These are phyloP conservation scores for Laupala kohalensis DNA, from an alignment of 1,140 invertebrate species.

Conservation along the genomic window DNA sequence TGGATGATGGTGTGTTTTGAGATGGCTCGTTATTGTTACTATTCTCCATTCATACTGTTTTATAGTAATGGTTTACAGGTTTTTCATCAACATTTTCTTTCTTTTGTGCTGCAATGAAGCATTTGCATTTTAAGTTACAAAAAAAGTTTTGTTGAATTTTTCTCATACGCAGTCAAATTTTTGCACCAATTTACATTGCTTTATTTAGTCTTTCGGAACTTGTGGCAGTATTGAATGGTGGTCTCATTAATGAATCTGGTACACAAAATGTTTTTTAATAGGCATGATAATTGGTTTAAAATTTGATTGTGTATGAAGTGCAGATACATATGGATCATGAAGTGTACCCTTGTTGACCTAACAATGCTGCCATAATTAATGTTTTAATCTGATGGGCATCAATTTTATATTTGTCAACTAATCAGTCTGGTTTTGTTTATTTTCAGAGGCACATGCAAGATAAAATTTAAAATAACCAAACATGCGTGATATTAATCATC, in stretches of 20 bases:
- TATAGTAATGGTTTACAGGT: too few species aligned
- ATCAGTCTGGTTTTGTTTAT: conserved; percentile 15
- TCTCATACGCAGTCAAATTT: neutral
- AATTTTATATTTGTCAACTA: conserved; percentile 15
- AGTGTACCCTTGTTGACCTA: neutral
- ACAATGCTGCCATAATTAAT: neutral
- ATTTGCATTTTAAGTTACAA: neutral
- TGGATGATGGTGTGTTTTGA: too few species aligned
- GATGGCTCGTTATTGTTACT: too few species aligned
- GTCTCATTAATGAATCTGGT: too few species aligned
- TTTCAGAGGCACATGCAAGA: conserved; percentile 16
- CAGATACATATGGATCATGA: too few species aligned
- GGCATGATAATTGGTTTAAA: neutral
- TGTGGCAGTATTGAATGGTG: too few species aligned
- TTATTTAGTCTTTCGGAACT: too few species aligned
- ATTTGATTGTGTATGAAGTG: neutral
- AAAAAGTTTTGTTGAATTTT: neutral
- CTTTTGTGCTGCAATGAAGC: neutral
- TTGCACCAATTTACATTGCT: neutral
- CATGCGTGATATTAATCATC: neutral
- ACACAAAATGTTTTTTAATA: too few species aligned
- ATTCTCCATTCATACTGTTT: too few species aligned
- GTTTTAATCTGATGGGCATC: conserved; percentile 9
- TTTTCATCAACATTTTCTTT: neutral
- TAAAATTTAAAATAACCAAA: conserved; percentile 6